phyloP scores from a whole-genome alignment of 2,888 invertebrate species.

The Conus canariensis region DNA sequence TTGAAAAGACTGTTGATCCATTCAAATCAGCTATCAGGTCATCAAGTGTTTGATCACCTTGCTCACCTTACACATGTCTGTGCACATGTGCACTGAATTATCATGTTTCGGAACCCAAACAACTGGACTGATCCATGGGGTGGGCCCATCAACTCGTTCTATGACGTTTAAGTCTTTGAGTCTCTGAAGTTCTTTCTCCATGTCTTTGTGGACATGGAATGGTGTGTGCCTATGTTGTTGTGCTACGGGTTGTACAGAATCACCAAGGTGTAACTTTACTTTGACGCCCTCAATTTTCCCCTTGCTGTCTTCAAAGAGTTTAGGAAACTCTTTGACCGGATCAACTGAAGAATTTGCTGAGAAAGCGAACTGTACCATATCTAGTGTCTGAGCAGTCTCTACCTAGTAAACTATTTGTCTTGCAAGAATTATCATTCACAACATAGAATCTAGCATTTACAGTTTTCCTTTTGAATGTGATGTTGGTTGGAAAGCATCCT shows the following conservation, averaged over 20 bases:
- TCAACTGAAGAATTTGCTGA: not conserved
- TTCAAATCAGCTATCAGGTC: conserved; percentile 57
- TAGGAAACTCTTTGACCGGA: not conserved
- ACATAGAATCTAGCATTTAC: not conserved
- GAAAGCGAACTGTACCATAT: not conserved
- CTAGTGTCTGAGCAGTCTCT: too few relatives aligned
- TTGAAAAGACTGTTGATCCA: conserved; percentile 53
- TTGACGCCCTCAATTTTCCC: conserved; percentile 15
- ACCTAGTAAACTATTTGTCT: not conserved
- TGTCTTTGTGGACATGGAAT: conserved; percentile 47
- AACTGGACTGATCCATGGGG: conserved; percentile 56
- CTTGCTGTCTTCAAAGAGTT: not conserved
- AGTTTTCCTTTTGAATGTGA: not conserved
- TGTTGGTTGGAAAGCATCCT: not conserved
- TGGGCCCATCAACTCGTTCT: conserved; percentile 55
- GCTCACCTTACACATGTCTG: conserved; percentile 44
- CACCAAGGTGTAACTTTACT: conserved; percentile 53
- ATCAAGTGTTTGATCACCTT: conserved; percentile 40
- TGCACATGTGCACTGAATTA: conserved; percentile 55
- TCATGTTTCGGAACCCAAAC: conserved; percentile 47
- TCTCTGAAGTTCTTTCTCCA: conserved; percentile 51
- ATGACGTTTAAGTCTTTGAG: conserved; percentile 54
- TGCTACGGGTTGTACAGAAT: conserved; percentile 50
- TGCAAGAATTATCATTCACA: not conserved
- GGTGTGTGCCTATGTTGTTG: conserved; percentile 44